Conservation (phyloP, 1,140 invertebrate genomes). For the Laodelphax striatellus region DNA sequence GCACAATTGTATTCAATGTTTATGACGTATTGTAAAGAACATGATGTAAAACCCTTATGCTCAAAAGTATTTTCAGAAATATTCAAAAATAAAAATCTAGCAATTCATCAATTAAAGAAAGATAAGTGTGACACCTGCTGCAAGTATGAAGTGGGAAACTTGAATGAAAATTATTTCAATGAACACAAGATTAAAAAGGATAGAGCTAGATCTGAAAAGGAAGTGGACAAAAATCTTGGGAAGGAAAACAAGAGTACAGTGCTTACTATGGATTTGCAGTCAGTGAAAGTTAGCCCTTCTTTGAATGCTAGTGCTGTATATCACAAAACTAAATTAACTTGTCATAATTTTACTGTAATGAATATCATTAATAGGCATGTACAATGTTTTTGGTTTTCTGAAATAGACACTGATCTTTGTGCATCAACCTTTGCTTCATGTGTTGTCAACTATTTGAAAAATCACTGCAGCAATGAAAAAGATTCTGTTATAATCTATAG, state of each 20-base stretch:
- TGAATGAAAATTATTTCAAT: slow-evolving; percentile 19
- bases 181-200: slow-evolving; percentile 22
- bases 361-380: slow-evolving; percentile 27
- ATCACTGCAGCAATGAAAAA: background rate
- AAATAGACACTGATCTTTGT: slow-evolving; percentile 30
- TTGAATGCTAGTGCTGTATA: slow-evolving; percentile 31
- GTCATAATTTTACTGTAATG: slow-evolving; percentile 35
- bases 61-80: background rate
- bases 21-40: background rate
- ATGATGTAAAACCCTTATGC: too few species aligned
- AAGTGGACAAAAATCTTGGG: slow-evolving; percentile 21
- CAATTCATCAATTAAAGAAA: slow-evolving; percentile 20
- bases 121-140: slow-evolving; percentile 24
- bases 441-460: slow-evolving; percentile 26
- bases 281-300: slow-evolving; percentile 29
- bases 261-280: slow-evolving; percentile 31
- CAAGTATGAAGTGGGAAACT: slow-evolving; percentile 17
- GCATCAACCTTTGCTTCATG: slow-evolving; percentile 30
- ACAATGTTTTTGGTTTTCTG: slow-evolving; percentile 33
- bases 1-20: background rate
- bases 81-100: slow-evolving; percentile 17
- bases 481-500: slow-evolving; percentile 1
- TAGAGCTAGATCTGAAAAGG: slow-evolving; percentile 19
- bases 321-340: slow-evolving; percentile 32
- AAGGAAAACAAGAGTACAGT: slow-evolving; percentile 16